These are phyloP conservation scores for Phenacoccus solenopsis DNA, from an alignment of 1,140 invertebrate genomes.

Conservation along the genomic window DNA sequence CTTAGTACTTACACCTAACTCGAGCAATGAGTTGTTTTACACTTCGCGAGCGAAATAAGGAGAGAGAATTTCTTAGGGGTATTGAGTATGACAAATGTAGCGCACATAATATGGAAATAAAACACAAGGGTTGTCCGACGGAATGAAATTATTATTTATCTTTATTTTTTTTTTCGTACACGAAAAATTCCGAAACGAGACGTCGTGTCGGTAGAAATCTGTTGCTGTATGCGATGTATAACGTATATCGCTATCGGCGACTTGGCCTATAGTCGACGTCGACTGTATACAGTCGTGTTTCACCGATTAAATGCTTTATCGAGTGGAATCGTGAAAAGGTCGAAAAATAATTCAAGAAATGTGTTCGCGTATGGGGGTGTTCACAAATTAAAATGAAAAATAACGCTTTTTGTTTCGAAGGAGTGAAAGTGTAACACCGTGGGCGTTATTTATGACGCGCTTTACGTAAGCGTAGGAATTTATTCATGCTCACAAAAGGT, in stretches of 20 bases:
- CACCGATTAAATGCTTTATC: slow-evolving; percentile 6
- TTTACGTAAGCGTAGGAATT: too few relatives aligned
- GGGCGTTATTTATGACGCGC: background rate
- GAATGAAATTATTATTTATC: slow-evolving; percentile 10
- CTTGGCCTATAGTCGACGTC: background rate
- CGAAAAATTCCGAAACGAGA: background rate
- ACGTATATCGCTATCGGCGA: background rate
- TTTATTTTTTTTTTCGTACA: background rate
- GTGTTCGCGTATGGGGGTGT: background rate
- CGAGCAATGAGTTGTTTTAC: too few relatives aligned
- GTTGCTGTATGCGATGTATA: slow-evolving; percentile 11
- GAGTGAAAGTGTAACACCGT: background rate
- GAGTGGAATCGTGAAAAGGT: slow-evolving; percentile 10
- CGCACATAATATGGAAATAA: background rate
- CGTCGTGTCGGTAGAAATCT: background rate
- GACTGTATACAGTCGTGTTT: background rate
- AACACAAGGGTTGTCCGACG: background rate
- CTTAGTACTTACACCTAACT: too few relatives aligned
- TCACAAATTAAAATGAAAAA: background rate
- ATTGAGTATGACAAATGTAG: slow-evolving; percentile 12
- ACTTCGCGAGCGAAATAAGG: background rate
- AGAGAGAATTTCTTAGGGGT: background rate
- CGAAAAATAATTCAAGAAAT: slow-evolving; percentile 7
- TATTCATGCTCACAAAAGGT: too few relatives aligned
- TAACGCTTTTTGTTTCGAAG: background rate